phyloP scores from a whole-genome alignment of 2,113 vertebrate genomes.

The Rhabdornis inornatus region DNA sequence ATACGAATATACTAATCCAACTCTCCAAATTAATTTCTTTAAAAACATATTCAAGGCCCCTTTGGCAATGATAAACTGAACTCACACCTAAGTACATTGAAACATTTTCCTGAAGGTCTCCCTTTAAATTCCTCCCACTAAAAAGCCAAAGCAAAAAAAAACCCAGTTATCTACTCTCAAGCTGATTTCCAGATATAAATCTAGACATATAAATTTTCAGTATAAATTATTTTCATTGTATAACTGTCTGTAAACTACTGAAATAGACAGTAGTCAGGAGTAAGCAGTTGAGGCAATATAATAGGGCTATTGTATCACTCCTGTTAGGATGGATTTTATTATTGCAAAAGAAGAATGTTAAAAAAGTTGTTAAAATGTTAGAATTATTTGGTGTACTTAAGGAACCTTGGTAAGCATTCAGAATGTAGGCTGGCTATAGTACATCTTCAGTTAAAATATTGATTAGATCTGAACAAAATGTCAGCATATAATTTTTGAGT shows the following conservation, averaged over 20 bases:
- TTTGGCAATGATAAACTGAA: background rate
- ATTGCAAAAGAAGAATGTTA: background rate
- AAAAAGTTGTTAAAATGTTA: background rate
- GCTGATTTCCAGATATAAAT: background rate
- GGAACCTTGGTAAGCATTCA: background rate
- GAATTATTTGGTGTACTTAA: background rate
- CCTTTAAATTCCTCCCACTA: background rate
- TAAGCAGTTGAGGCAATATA: background rate
- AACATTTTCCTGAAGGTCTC: background rate
- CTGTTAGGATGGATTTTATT: background rate
- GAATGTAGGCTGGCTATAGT: background rate
- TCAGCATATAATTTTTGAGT: background rate
- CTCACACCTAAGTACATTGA: background rate
- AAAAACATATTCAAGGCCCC: background rate
- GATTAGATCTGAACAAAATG: background rate
- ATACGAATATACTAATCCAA: background rate
- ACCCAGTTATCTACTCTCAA: background rate
- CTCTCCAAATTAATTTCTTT: background rate
- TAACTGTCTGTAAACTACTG: background rate
- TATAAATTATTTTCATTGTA: background rate
- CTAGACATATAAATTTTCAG: background rate
- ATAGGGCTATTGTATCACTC: background rate
- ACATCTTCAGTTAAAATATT: background rate
- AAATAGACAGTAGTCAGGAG: background rate
- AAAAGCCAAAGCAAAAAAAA: background rate